Conservation (phyloP, 2,888 invertebrate genomes). For the Platerodrilus igneus region DNA sequence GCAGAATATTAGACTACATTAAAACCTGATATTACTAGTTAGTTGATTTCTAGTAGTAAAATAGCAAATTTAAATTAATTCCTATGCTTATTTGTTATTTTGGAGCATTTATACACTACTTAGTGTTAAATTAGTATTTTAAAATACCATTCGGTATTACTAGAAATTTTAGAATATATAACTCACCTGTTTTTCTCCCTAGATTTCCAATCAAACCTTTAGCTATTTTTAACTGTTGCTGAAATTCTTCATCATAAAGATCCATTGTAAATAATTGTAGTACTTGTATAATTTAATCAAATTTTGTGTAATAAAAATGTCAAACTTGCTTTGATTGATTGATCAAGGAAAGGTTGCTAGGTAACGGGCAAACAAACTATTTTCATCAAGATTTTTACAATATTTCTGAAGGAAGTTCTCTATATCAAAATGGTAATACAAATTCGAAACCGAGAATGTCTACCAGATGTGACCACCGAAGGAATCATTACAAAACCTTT, state of each 20-base stretch:
- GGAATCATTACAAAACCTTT: conserved; percentile 48
- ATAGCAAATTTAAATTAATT: too few relatives aligned
- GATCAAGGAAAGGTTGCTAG: conserved; percentile 24
- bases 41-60: too few relatives aligned
- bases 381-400: conserved; percentile 3
- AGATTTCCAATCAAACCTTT: conserved; percentile 47
- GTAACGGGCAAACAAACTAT: conserved; percentile 18
- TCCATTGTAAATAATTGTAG: conserved; percentile 32
- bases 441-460: conserved; percentile 39
- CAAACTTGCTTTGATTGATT: conserved; percentile 11
- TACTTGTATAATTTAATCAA: conserved; percentile 5
- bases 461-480: conserved; percentile 49
- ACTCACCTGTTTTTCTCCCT: conserved; percentile 40
- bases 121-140: too few relatives aligned
- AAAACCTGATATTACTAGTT: too few relatives aligned
- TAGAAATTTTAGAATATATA: too few relatives aligned
- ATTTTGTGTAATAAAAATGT: conserved; percentile 19
- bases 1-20: too few relatives aligned
- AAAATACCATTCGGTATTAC: too few relatives aligned
- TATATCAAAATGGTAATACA: conserved; percentile 14
- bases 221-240: conserved; percentile 49
- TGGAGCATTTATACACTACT: too few relatives aligned
- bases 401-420: conserved; percentile 1
- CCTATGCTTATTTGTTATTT: too few relatives aligned
- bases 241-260: conserved; percentile 53